Evolutionary conservation across 1,140 invertebrate genomes (phyloP), one percentile per base, ranked within the genome.

Genomic region (Calycopis cecrops): DNA sequence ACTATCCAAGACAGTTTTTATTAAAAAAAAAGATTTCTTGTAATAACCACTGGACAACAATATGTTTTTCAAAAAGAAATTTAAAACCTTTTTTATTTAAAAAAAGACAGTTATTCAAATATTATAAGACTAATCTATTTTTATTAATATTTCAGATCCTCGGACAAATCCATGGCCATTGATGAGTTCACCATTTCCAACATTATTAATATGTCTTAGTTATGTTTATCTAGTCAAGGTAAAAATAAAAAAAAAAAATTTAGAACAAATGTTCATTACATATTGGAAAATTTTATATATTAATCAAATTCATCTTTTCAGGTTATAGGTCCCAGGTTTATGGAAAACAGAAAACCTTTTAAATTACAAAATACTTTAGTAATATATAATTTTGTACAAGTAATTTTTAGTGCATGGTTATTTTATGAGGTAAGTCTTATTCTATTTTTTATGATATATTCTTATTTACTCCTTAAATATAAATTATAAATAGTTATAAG

Each of bases 261-360:
- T 16, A 8, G 3, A 37, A 37, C 1, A 37, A 10, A 37, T 37
- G 35, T 37, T 37, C 11, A 42, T 18, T 9, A 48, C 12, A 42
- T 55, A 40, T 18, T 59, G 7, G 11, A 52, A 60, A 55, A 21
- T 60, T 57, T 33, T 56, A 44, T 62, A 42, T 16, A 16, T 52
- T 60, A 60, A 3, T 28, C 21, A 2, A 28, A 28, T 28, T 28
- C 6, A 28, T 28, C 21, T 28, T 88, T 88, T 10, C 76, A 93
- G 90, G 88, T 91, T 72, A 68, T 95, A 59, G 97, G 96, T 7
- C 96, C 96, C 28, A 91, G 90, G 74, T 85, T 95, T 52, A 99
- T 99, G 97, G 93, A 95, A 87, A 93, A 96, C 83, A 91, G 95
- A 73, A 94, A 96, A 89, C 94, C 97, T 8, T 95, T 94, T 67